Base-by-base conservation (phyloP, 2,113 vertebrate species). In the Phalacrocorax brasilianus region DNA sequence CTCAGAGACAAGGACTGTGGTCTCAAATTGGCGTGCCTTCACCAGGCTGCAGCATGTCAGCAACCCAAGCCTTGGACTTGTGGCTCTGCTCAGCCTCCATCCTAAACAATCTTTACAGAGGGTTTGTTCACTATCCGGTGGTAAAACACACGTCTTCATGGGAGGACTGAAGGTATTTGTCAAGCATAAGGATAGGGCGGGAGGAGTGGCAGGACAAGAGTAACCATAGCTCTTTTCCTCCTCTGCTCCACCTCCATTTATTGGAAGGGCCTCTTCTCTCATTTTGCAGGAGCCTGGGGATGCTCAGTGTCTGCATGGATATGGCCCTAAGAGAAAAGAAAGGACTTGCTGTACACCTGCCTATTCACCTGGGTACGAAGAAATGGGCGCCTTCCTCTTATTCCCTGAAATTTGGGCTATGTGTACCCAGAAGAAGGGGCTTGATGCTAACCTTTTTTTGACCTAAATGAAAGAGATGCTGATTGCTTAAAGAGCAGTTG, bases 1-100 rank as follows among this genome's bases (percentile, higher is more conserved):
- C 27, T 74, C 28, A 74, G 73, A 82, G n/a, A 24, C 35, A 21
- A 47, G 33, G 18, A 16, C 35, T 35, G 50, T 15, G 28, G n/a
- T 67, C 38, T 62, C 6, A 5, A 24, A 23, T 7, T 9, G 9
- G 2, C 49, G 11, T 0, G 0, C 55, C 59, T 78, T 67, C 61
- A 53, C 15, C 28, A 17, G 3, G 8, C n/a, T 65, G 53, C 7
- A 15, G 13, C 10, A 8, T 61, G 27, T 80, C 53, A 61, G 19
- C 22, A 24, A 16, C 6, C 3, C 19, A 52, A 16, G 12, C 8
- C 32, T 56, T 59, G 35, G 28, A 53, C 17, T 5, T 62, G 16
- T n/a, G 19, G 5, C 9, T 87, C 35, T 85, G 27, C 33, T 58
- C 14, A 53, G 22, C 33, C n/a, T 73, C 19, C n/a, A 38, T 33